phyloP scores from a whole-genome alignment of 2,888 invertebrate species.

The Gymnoscelis rufifasciata region DNA sequence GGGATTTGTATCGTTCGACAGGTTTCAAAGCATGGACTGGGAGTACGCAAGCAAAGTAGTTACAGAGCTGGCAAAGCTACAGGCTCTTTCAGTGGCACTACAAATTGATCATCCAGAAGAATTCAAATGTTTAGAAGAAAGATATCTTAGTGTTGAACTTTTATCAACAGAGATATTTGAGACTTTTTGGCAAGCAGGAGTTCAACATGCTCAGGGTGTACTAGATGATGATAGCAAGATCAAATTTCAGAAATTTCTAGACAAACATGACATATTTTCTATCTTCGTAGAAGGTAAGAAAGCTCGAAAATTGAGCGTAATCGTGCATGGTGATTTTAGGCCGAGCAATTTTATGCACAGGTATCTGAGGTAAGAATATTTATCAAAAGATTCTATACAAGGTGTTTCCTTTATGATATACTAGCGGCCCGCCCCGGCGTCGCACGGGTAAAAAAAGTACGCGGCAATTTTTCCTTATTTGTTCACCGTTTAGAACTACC shows the following conservation, averaged over 20 bases:
- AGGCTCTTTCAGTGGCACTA: constrained; percentile 47
- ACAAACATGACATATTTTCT: constrained; percentile 4
- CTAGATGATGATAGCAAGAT: constrained; percentile 36
- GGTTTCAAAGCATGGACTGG: constrained; percentile 39
- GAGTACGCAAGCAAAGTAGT: constrained; percentile 35
- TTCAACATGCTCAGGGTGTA: constrained; percentile 21
- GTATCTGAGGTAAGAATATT: neutral
- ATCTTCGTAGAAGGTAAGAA: constrained; percentile 25
- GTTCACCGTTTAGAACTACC: too few relatives aligned
- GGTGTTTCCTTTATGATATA: too few relatives aligned
- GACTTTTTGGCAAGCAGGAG: neutral
- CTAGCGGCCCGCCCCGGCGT: too few relatives aligned
- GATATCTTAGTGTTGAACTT: constrained; percentile 1
- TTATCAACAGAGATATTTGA: neutral
- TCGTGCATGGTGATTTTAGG: constrained; percentile 42
- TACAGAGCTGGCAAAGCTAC: constrained; percentile 42
- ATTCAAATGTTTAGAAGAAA: constrained; percentile 20
- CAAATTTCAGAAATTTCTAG: constrained; percentile 32
- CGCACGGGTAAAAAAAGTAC: too few relatives aligned
- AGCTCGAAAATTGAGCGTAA: neutral
- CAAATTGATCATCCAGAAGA: constrained; percentile 37
- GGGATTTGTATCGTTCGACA: constrained; percentile 39
- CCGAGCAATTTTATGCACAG: constrained; percentile 41
- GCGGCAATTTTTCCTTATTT: too few relatives aligned
- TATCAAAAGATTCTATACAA: too few relatives aligned